A percentile compares a stretch with the other conserved stretches of the same genome.
Conservation (phyloP, 1,140 invertebrate species). For the Aphaenogaster ashmeadi region DNA sequence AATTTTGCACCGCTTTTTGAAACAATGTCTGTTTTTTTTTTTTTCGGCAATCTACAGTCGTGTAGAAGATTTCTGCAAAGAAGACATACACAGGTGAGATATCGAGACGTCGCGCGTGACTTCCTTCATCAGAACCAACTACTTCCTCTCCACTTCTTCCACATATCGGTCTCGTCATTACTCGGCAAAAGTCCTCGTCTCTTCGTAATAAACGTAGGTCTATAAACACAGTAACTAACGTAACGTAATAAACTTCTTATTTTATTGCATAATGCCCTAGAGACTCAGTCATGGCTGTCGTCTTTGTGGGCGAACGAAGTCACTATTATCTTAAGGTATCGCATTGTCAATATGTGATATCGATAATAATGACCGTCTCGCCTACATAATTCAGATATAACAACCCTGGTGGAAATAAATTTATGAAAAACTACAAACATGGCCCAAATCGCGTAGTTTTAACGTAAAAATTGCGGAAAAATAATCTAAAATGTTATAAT, state of each 20-base stretch:
- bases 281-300: conserved; percentile 14
- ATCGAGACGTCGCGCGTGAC: background rate
- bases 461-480: no score
- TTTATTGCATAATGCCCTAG: conserved; percentile 9
- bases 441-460: no score
- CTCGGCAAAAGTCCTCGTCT: background rate
- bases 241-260: conserved; percentile 13
- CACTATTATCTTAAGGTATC: background rate
- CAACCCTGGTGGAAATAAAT: no score
- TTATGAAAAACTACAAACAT: no score
- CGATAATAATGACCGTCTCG: background rate
- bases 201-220: background rate
- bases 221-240: background rate
- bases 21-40: background rate
- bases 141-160: background rate
- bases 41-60: conserved; percentile 22
- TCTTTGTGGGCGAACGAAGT: background rate
- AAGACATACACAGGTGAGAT: conserved; percentile 42
- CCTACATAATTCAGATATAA: background rate
- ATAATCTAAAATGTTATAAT: no score
- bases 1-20: conserved; percentile 43
- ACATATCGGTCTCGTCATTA: background rate
- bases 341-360: background rate
- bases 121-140: background rate
- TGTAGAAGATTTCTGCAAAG: conserved; percentile 30